Evolutionary conservation across 1,140 invertebrate species (phyloP).

Genomic region (Trissolcus basalis): DNA sequence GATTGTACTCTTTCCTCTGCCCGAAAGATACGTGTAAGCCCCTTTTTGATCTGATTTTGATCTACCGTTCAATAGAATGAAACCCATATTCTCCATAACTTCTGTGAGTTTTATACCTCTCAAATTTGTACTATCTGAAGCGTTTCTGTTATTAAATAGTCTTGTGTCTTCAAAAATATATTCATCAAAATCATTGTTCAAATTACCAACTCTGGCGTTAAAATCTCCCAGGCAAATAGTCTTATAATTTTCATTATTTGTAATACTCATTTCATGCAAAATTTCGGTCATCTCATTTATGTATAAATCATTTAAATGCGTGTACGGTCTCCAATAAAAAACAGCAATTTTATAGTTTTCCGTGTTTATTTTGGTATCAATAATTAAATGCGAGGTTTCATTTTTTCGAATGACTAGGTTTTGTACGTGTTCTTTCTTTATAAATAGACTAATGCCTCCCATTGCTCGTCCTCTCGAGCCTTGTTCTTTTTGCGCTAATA

Average conservation of each 20-base stretch:
- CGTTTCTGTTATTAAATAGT: not conserved
- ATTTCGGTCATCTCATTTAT: not conserved
- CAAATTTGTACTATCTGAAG: not conserved
- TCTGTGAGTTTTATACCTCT: too few species aligned
- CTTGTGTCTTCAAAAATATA: not conserved
- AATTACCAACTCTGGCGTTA: too few species aligned
- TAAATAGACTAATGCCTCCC: slow-evolving; percentile 1
- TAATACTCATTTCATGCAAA: not conserved
- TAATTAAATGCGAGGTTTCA: not conserved
- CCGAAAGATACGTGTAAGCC: too few species aligned
- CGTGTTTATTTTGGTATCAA: not conserved
- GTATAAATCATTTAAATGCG: too few species aligned
- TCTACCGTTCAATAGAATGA: too few species aligned
- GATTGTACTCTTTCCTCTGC: too few species aligned
- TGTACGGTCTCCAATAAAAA: slow-evolving; percentile 16
- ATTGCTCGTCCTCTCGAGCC: slow-evolving; percentile 1
- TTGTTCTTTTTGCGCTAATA: not conserved
- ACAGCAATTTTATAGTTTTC: not conserved
- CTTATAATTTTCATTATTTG: slow-evolving; percentile 3
- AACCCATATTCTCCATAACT: too few species aligned
- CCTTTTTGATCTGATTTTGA: too few species aligned
- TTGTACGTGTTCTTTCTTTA: not conserved
- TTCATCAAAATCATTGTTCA: slow-evolving; percentile 4
- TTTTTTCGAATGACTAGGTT: not conserved
- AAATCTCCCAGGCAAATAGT: slow-evolving; percentile 1